These are phyloP conservation scores for Edolisoma coerulescens DNA, from an alignment of 2,113 vertebrate genomes.

Conservation along the genomic window DNA sequence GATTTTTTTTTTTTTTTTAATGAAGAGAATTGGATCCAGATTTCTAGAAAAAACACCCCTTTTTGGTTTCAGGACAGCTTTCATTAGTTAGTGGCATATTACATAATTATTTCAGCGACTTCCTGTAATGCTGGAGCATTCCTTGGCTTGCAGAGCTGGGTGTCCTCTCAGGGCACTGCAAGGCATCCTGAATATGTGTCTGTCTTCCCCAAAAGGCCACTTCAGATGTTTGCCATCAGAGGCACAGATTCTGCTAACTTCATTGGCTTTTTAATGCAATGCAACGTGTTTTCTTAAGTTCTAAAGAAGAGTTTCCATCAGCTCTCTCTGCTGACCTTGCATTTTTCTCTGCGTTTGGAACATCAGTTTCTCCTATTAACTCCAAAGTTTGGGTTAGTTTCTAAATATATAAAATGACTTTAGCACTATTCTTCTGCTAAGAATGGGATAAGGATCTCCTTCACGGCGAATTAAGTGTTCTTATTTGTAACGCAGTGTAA, in stretches of 20 bases:
- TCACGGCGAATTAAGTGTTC: neutral
- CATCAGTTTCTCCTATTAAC: constrained; percentile 23
- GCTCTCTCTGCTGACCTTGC: constrained; percentile 8
- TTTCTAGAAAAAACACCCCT: constrained; percentile 13
- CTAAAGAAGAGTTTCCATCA: neutral
- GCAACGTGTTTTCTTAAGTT: neutral
- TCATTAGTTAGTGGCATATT: constrained; percentile 48
- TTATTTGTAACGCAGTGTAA: neutral
- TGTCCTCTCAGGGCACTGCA: neutral
- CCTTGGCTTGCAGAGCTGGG: neutral
- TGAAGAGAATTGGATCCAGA: constrained; percentile 65
- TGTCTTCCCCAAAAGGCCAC: neutral
- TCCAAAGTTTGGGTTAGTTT: constrained; percentile 13
- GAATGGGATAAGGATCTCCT: neutral
- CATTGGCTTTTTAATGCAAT: neutral
- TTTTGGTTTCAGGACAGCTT: constrained; percentile 37
- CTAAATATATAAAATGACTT: neutral
- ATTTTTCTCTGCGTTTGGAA: neutral
- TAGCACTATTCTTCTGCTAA: neutral
- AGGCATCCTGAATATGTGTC: neutral
- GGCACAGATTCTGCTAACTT: neutral
- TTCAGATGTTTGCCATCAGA: neutral
- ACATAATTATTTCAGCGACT: constrained; percentile 45
- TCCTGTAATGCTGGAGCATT: neutral
- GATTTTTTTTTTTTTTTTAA: neutral